A percentile compares a stretch with the other conserved stretches of the same genome.
phyloP scores from a whole-genome alignment of 92 coral and sea anemone genomes.

The Porites divaricata region DNA sequence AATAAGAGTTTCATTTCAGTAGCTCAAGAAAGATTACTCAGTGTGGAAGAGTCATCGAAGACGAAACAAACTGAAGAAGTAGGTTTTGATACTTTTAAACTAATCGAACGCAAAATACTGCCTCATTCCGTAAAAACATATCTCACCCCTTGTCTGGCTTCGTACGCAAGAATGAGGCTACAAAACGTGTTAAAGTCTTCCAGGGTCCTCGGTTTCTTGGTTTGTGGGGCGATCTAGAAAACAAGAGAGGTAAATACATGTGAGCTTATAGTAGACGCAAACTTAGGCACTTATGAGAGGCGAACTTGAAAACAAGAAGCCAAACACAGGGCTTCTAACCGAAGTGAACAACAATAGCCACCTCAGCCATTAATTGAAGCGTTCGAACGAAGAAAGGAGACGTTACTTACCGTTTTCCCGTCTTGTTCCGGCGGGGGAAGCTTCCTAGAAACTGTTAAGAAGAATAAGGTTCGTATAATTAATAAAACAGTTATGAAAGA shows the following conservation, averaged over 20 bases:
- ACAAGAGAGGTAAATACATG: background rate
- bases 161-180: constrained; percentile 97
- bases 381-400: constrained; percentile 42
- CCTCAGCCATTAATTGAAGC: constrained; percentile 52
- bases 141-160: constrained; percentile 95
- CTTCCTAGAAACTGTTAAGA: constrained; percentile 72
- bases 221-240: constrained; percentile 83
- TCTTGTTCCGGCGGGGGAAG: constrained; percentile 56
- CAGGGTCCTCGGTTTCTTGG: constrained; percentile 91
- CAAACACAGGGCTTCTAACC: constrained; percentile 41
- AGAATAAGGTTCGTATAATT: background rate
- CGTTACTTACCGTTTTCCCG: constrained; percentile 50
- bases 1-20: background rate
- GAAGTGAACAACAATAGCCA: constrained; percentile 46
- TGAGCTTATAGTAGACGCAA: background rate
- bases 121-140: background rate
- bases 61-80: background rate
- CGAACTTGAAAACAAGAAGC: constrained; percentile 30
- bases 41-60: too few relatives aligned
- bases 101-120: background rate
- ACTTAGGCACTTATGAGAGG: background rate
- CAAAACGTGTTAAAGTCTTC: constrained; percentile 99
- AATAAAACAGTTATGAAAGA: constrained; percentile 1
- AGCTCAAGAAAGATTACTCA: background rate
- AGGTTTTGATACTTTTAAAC: background rate